A percentile compares a stretch with the other conserved stretches of the same genome.
Evolutionary conservation across 1,140 invertebrate genomes (phyloP).

Genomic region (Copidosoma floridanum): DNA sequence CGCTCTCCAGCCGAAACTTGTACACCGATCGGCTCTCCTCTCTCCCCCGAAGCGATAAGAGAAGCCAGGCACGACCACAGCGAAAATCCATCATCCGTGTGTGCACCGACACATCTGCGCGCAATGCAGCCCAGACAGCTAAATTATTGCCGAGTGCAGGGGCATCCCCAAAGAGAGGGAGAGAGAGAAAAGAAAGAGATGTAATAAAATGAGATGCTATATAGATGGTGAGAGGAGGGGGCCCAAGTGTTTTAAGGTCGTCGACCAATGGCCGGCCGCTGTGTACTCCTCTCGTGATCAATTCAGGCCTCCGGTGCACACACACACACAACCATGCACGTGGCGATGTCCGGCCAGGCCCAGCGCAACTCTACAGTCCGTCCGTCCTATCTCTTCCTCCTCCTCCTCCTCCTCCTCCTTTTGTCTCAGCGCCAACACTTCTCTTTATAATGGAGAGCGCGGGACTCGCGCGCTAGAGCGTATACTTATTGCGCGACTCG

Average conservation of each 20-base stretch:
- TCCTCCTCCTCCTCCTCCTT: no score
- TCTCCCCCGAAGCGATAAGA: no score
- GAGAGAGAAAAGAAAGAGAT: background rate
- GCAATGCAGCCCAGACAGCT: no score
- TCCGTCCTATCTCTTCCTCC: background rate
- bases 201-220: background rate
- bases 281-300: slow-evolving; percentile 21
- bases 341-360: slow-evolving; percentile 14
- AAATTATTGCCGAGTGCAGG: no score
- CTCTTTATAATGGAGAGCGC: no score
- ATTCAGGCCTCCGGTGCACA: background rate
- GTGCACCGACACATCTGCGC: no score
- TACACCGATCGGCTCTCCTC: no score
- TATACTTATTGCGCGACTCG: no score
- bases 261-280: slow-evolving; percentile 17
- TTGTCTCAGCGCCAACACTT: background rate
- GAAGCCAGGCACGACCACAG: no score
- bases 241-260: slow-evolving; percentile 16
- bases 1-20: no score
- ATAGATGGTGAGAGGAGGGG: background rate
- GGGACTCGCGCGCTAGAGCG: background rate
- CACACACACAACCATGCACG: slow-evolving; percentile 11
- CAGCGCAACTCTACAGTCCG: background rate
- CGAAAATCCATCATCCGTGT: no score
- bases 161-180: no score